Evolutionary conservation across 2,888 invertebrate genomes (phyloP).

Genomic region (Arrhopalites spinosus): DNA sequence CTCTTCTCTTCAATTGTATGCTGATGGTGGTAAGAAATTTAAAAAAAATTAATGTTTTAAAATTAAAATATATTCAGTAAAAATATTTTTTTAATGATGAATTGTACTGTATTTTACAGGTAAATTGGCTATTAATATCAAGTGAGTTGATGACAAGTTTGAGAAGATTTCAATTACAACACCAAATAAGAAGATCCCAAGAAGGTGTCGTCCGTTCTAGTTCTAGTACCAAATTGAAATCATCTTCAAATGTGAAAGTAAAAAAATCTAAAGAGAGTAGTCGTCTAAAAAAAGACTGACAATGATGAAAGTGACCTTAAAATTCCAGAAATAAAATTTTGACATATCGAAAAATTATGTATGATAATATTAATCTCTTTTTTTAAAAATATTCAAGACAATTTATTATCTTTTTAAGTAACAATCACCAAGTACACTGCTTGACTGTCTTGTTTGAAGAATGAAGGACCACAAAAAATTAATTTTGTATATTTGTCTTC

Average conservation of each 20-base stretch:
- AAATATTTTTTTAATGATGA: background rate
- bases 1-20: conserved; percentile 88
- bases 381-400: background rate
- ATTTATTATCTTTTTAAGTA: no score
- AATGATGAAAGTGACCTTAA: background rate
- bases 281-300: conserved; percentile 9
- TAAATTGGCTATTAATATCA: conserved; percentile 84
- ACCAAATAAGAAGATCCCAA: background rate
- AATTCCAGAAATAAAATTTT: background rate
- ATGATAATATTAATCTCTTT: background rate
- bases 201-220: no score
- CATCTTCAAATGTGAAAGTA: conserved; percentile 13
- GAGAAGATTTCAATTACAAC: conserved; percentile 74
- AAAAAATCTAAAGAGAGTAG: conserved; percentile 14
- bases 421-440: no score
- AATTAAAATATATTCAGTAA: background rate
- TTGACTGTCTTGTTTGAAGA: no score
- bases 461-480: no score
- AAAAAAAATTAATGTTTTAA: background rate
- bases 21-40: conserved; percentile 80
- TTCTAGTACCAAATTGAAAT: background rate
- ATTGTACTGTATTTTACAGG: conserved; percentile 3
- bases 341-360: background rate
- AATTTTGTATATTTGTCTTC: no score
- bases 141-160: conserved; percentile 84